These are phyloP conservation scores for Phoenoteleia sp. DNA, from an alignment of 2,888 invertebrate species.

Conservation along the genomic window DNA sequence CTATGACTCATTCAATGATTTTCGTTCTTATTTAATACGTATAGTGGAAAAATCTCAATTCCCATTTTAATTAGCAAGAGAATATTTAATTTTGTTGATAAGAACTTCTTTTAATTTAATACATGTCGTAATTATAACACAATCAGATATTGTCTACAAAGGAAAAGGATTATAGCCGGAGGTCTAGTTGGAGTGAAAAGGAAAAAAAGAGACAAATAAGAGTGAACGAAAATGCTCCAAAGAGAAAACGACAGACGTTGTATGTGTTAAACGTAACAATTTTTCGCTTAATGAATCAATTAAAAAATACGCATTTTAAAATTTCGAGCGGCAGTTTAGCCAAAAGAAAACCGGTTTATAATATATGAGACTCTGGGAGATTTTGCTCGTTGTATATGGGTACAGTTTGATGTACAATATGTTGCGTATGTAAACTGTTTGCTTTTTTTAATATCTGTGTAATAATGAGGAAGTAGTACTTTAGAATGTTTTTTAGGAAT, in stretches of 20 bases:
- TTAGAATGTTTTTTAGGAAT: too few relatives aligned
- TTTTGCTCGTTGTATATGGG: constrained; percentile 21
- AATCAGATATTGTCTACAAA: constrained; percentile 37
- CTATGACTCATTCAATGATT: too few relatives aligned
- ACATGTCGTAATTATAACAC: constrained; percentile 41
- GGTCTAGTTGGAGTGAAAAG: constrained; percentile 22
- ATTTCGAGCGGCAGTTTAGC: constrained; percentile 55
- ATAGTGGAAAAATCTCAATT: too few relatives aligned
- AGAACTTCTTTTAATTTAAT: too few relatives aligned
- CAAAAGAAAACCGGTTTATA: constrained; percentile 57
- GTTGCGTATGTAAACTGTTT: constrained; percentile 6
- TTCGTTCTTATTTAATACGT: too few relatives aligned
- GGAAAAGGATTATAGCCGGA: constrained; percentile 39
- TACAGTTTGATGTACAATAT: neutral
- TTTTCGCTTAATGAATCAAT: constrained; percentile 65
- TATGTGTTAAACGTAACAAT: constrained; percentile 48
- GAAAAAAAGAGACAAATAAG: neutral
- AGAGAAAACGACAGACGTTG: constrained; percentile 34
- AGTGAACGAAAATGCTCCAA: constrained; percentile 19
- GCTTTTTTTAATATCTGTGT: constrained; percentile 12
- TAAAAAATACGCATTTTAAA: constrained; percentile 44
- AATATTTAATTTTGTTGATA: too few relatives aligned
- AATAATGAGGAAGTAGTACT: neutral
- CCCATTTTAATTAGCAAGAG: too few relatives aligned
- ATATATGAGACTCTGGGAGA: constrained; percentile 45